These are phyloP conservation scores for Vidua macroura DNA, from an alignment of 2,113 vertebrate species.

Conservation along the genomic window DNA sequence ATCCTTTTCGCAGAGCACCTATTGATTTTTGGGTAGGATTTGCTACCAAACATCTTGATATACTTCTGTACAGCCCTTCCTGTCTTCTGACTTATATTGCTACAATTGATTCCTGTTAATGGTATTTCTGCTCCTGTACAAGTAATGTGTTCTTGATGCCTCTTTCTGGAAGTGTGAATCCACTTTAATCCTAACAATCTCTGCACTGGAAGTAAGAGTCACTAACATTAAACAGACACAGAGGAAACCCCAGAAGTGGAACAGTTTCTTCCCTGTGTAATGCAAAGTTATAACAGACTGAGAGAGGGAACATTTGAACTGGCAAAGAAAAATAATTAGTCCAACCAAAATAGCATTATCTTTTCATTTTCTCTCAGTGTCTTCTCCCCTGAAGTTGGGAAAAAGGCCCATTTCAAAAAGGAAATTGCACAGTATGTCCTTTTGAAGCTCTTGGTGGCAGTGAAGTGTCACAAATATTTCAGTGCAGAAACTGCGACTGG, in stretches of 20 bases:
- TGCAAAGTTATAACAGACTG: neutral
- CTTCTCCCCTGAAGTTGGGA: neutral
- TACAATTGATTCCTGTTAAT: neutral
- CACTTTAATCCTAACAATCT: neutral
- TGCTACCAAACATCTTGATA: neutral
- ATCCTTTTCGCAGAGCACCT: neutral
- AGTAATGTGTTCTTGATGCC: neutral
- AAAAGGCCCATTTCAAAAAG: neutral
- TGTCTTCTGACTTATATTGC: neutral
- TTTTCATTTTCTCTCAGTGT: neutral
- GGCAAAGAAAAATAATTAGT: neutral
- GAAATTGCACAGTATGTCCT: neutral
- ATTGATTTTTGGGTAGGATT: neutral
- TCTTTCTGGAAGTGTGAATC: neutral
- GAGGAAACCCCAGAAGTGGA: neutral
- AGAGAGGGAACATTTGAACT: neutral
- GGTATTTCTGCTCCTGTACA: neutral
- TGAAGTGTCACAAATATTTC: conserved; percentile 58
- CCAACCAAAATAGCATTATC: neutral
- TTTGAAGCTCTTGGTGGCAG: conserved; percentile 65
- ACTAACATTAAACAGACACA: neutral
- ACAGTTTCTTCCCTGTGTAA: neutral
- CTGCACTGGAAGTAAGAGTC: neutral
- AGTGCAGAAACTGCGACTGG: neutral
- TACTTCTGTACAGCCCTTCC: neutral